Conservation (phyloP, 2,888 invertebrate species). For the Xestobium rufovillosum region DNA sequence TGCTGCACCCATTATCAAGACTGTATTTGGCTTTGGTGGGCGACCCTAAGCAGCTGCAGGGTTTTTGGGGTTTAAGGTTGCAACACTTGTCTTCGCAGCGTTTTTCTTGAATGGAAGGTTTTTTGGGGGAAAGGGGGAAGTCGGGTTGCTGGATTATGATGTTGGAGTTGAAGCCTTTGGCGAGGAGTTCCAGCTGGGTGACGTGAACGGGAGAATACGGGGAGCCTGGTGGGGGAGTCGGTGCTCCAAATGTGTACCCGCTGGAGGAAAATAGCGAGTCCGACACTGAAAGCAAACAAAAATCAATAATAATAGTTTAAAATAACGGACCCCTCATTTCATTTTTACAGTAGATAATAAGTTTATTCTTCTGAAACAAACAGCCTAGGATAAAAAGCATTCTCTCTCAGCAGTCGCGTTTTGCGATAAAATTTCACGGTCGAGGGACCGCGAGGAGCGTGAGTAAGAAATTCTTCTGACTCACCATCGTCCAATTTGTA, state of each 20-base stretch:
- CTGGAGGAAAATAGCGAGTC: conserved; percentile 62
- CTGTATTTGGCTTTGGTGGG: conserved; percentile 33
- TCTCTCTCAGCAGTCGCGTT: too few species aligned
- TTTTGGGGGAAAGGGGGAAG: conserved; percentile 33
- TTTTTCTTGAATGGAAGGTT: conserved; percentile 29
- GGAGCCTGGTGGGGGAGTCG: conserved; percentile 57
- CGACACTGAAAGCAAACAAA: conserved; percentile 52
- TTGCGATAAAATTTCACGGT: too few species aligned
- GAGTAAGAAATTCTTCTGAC: too few species aligned
- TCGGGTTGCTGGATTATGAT: conserved; percentile 44
- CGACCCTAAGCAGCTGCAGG: conserved; percentile 40
- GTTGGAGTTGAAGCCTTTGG: conserved; percentile 44
- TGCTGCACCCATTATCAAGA: conserved; percentile 52
- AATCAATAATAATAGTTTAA: conserved; percentile 5
- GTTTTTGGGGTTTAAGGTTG: conserved; percentile 31
- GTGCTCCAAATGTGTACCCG: conserved; percentile 57
- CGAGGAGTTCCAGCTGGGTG: conserved; percentile 57
- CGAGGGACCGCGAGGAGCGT: too few species aligned
- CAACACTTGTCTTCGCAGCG: conserved; percentile 39
- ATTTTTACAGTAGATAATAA: too few species aligned
- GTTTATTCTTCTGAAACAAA: too few species aligned
- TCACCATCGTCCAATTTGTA: too few species aligned
- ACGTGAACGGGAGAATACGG: conserved; percentile 62
- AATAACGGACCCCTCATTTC: not conserved
- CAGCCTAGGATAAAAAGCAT: too few species aligned